These are phyloP conservation scores for Magallana angulata DNA, from an alignment of 1,140 invertebrate genomes.

Conservation along the genomic window DNA sequence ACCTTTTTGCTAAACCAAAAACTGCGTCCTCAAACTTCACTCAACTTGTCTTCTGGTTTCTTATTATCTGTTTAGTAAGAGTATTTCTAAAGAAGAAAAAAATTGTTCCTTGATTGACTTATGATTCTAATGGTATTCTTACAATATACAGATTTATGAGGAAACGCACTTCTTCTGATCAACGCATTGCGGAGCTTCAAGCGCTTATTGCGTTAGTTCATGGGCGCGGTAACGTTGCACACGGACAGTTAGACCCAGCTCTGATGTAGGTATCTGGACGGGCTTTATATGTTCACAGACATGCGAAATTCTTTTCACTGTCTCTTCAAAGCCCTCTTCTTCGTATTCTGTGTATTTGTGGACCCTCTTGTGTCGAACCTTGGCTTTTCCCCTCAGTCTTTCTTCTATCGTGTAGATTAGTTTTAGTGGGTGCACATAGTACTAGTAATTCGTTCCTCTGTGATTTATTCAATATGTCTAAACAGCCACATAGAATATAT, in stretches of 20 bases:
- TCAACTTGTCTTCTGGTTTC: not conserved
- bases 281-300: conserved; percentile 10
- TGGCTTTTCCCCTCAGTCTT: no score
- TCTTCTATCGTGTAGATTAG: no score
- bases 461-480: no score
- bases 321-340: no score
- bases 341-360: no score
- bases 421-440: no score
- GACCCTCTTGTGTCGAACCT: no score
- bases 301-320: not conserved
- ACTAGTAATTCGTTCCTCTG: no score
- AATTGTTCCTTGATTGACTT: not conserved
- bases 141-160: conserved; percentile 59
- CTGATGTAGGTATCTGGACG: conserved; percentile 66
- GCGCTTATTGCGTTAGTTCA: conserved; percentile 68
- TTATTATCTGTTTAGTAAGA: not conserved
- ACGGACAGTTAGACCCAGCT: conserved; percentile 68
- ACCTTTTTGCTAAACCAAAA: not conserved
- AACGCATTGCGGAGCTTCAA: conserved; percentile 71
- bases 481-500: no score
- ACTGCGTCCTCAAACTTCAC: not conserved
- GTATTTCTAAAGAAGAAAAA: not conserved
- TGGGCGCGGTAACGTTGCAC: conserved; percentile 61
- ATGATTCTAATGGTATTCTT: conserved; percentile 40
- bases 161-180: conserved; percentile 69